Percentiles rank a stretch among this genome's conserved stretches.
Evolutionary conservation across 1,140 invertebrate species (phyloP).

Genomic region (Xylocopa sonorina): DNA sequence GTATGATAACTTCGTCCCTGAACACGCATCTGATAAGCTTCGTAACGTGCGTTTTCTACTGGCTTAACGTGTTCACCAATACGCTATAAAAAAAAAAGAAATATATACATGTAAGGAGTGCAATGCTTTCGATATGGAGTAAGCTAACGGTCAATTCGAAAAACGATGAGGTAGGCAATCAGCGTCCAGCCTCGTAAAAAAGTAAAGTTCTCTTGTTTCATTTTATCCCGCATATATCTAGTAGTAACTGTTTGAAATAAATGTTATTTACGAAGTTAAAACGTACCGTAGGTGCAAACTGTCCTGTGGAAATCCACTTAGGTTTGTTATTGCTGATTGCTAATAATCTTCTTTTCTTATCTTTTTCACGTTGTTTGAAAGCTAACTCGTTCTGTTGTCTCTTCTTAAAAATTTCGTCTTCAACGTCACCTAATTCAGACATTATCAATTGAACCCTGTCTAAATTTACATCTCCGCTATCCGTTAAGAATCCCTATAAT

Average conservation of each 20-base stretch:
- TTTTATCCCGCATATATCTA: too few relatives aligned
- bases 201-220: too few relatives aligned
- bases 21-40: constrained; percentile 87
- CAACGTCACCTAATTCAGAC: constrained; percentile 94
- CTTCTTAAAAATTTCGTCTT: constrained; percentile 99
- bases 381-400: constrained; percentile 92
- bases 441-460: constrained; percentile 97
- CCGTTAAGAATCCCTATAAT: constrained; percentile 94
- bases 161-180: too few relatives aligned
- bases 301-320: constrained; percentile 86
- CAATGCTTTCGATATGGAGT: too few relatives aligned
- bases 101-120: too few relatives aligned
- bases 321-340: constrained; percentile 84
- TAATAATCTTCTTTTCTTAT: constrained; percentile 84
- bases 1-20: constrained; percentile 72
- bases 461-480: constrained; percentile 96
- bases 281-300: constrained; percentile 89
- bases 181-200: too few relatives aligned
- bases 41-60: constrained; percentile 86
- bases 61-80: constrained; percentile 80
- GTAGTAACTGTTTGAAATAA: too few relatives aligned
- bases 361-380: constrained; percentile 90
- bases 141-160: too few relatives aligned
- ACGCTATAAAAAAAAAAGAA: constrained; percentile 73
- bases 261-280: neutral